Percentiles rank a stretch among this genome's conserved stretches.
Evolutionary conservation across 1,140 invertebrate genomes (phyloP).

Genomic region (Philopotamus ludificatus): DNA sequence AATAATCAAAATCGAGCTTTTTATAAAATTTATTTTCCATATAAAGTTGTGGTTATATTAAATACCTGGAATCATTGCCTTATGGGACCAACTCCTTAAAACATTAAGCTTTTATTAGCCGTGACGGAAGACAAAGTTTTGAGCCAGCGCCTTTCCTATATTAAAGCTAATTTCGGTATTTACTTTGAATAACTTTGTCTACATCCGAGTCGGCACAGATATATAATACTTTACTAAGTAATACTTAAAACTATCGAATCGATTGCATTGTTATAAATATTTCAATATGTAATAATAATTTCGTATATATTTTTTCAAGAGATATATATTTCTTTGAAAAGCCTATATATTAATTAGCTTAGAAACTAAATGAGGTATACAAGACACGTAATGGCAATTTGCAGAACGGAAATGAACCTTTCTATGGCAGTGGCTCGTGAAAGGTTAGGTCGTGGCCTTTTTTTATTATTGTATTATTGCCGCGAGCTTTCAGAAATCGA

Average conservation of each 20-base stretch:
- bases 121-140: slow-evolving; percentile 21
- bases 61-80: no score
- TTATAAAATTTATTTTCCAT: no score
- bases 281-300: no score
- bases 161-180: slow-evolving; percentile 19
- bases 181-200: slow-evolving; percentile 17
- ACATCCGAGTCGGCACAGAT: slow-evolving; percentile 3
- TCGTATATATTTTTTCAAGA: no score
- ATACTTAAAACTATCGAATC: no score
- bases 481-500: no score
- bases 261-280: no score
- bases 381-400: neutral
- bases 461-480: neutral
- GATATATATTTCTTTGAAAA: no score
- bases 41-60: no score
- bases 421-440: neutral
- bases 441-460: neutral
- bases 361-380: neutral
- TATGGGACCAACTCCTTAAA: slow-evolving; percentile 13
- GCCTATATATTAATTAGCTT: no score
- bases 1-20: no score
- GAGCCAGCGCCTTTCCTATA: neutral
- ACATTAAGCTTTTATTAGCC: slow-evolving; percentile 25
- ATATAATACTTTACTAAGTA: no score
- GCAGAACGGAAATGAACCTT: neutral